Evolutionary conservation across 2,113 vertebrate genomes (phyloP), one percentile per base, ranked within the genome.

Genomic region (Cyanocitta stelleri): DNA sequence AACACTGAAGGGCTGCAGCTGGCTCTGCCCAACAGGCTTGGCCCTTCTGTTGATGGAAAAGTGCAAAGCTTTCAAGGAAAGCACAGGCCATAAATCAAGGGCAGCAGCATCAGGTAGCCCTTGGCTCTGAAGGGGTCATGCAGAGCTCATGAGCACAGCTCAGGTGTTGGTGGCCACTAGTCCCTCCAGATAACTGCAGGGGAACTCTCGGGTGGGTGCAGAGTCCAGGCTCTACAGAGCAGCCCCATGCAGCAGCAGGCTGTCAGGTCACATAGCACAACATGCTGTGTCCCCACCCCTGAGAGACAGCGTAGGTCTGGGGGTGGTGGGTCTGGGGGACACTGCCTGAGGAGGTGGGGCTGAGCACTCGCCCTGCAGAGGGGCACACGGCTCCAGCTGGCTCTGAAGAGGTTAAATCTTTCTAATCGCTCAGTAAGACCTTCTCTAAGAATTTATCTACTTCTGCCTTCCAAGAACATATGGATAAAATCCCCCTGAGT

Each of bases 381-480:
- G 26, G 56, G 26, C 16, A 37, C 0, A 0, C 0, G 0, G 26
- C 59, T 90, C 41, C 2, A 1, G 19, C 64, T 91, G 91, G 76
- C 29, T 77, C 73, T 78, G 93, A 92, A 95, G 69, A 90, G 85
- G 96, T 96, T 96, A 97, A 96, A 92, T 92, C 96, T 95, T 96
- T 89, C 90, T 97, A 95, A 96, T 93, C 79, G 1, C 83, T 87
- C 90, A 11, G 78, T 96, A 96, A 96, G 90, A 93, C 92, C 85
- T 90, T 91, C 91, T 94, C 95, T 95, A 95, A 95, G 95, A 95
- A 96, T 95, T 96, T 95, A 96, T 96, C 95, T 97, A 92, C 95
- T 93, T 90, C 94, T 94, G 95, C 95, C 95, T 93, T 96, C 97
- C 87, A 96, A 91, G 96, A 97, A 96, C 97, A 97, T 96, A 96